These are phyloP conservation scores for Scotopteryx bipunctaria DNA, from an alignment of 2,888 invertebrate species.

Conservation along the genomic window DNA sequence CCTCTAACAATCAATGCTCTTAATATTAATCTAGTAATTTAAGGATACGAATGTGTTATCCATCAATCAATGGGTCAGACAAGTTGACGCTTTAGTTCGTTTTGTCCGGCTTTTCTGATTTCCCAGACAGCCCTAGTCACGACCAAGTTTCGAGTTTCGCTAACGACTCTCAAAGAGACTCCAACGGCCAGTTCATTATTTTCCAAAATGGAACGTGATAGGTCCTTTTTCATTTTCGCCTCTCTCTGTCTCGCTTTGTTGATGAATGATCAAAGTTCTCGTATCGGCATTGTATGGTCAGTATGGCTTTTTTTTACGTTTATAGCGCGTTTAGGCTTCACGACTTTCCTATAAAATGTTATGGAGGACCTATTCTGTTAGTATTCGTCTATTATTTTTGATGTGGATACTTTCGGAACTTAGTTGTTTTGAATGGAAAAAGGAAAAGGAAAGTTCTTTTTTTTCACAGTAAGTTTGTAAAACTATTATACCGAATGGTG, in stretches of 20 bases:
- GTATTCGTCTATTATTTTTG: neutral
- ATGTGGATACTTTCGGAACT: neutral
- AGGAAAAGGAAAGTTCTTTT: no score
- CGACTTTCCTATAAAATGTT: constrained; percentile 19
- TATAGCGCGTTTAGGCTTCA: constrained; percentile 21
- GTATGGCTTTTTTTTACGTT: constrained; percentile 18
- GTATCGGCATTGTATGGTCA: constrained; percentile 29
- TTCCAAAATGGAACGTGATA: constrained; percentile 63
- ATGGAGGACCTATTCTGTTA: constrained; percentile 18
- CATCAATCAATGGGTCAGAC: no score
- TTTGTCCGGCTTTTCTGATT: constrained; percentile 8
- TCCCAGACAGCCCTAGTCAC: constrained; percentile 8
- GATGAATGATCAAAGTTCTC: constrained; percentile 65
- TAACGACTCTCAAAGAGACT: constrained; percentile 69
- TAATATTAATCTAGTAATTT: no score
- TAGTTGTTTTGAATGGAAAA: neutral
- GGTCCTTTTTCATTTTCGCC: constrained; percentile 49
- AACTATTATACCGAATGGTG: no score
- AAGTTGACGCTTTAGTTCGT: neutral
- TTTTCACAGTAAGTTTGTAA: no score
- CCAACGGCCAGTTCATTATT: constrained; percentile 74
- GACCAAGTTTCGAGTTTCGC: constrained; percentile 57
- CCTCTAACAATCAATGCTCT: no score
- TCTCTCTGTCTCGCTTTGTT: constrained; percentile 53
- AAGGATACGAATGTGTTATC: no score